Evolutionary conservation across 2,113 vertebrate species (phyloP), one percentile per base, ranked within the genome.

Genomic region (Cyprinus carpio): DNA sequence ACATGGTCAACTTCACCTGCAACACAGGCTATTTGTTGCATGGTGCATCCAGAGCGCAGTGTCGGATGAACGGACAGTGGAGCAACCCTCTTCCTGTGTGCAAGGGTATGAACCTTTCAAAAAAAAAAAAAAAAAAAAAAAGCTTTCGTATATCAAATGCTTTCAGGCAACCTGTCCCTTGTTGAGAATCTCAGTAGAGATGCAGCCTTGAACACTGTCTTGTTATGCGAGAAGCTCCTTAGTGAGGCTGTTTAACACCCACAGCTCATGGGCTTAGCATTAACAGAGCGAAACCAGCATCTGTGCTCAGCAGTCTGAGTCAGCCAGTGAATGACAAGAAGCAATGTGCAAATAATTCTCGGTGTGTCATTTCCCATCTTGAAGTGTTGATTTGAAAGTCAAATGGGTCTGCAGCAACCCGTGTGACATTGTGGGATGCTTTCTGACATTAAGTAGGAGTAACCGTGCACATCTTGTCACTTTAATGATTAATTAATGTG

Each of bases 1-100:
- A 99, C 77, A 91, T 99, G 7, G 97, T 99, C 27, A 99, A 99
- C 95, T 99, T 99, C 91, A 99, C 97, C 83, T 99, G 98, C 86
- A 93, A 88, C 89, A 90, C 89, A 0, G 98, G 98, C 27, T 97
- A 96, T 84, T 49, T 96, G 84, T 94, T 99, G 71, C 96, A 96
- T 69, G 97, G 98, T 0, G 93, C 93, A 1, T 86, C 95, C 60
- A 94, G 95, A 6, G 97, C 97, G 29, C 98, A 99, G 87, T 99
- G 98, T 84, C 93, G 97, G 34, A 96, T 96, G 90, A 98, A 93
- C 1, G 98, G 97, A 23, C 96, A 98, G 86, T 99, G 98, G 98
- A 99, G 96, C 89, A 98, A 95, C 92, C 90, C 96, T 6, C 92
- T 99, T 84, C 98, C 98, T 77, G 90, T 91, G 64, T 99, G 98